A percentile compares a stretch with the other conserved stretches of the same genome.
phyloP scores from a whole-genome alignment of 2,113 vertebrate genomes.

The Vombatus ursinus region DNA sequence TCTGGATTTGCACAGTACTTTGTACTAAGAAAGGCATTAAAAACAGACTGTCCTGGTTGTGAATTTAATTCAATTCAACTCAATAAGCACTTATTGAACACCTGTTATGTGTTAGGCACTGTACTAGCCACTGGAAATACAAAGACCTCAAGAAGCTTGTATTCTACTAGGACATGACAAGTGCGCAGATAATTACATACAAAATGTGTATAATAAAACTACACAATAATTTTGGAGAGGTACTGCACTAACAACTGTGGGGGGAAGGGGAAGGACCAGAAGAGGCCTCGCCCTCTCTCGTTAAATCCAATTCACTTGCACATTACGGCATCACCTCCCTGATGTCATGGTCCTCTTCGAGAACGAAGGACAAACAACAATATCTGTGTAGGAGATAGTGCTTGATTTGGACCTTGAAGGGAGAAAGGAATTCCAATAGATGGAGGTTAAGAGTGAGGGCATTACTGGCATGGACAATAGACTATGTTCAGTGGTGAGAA shows the following conservation, averaged over 20 bases:
- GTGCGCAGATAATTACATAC: neutral
- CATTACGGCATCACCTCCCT: too few relatives aligned
- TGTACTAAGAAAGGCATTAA: neutral
- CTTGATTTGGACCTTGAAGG: neutral
- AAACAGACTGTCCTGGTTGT: too few relatives aligned
- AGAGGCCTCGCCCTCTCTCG: neutral
- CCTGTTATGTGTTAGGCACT: neutral
- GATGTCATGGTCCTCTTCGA: too few relatives aligned
- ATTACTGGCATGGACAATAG: neutral
- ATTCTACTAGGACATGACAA: slow-evolving; percentile 14
- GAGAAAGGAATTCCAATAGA: neutral
- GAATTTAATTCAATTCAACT: neutral
- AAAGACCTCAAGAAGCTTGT: neutral
- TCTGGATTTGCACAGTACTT: neutral
- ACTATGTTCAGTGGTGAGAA: neutral
- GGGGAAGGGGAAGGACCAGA: neutral
- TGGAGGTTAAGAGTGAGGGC: neutral
- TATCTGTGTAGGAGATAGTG: neutral
- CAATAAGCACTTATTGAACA: slow-evolving; percentile 13
- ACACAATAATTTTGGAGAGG: neutral
- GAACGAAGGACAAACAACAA: too few relatives aligned
- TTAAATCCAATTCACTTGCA: too few relatives aligned
- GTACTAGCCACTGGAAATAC: neutral
- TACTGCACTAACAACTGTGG: neutral
- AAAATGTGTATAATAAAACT: neutral